Conservation (phyloP, 2,888 invertebrate species). For the Pristionchus japonicus region DNA sequence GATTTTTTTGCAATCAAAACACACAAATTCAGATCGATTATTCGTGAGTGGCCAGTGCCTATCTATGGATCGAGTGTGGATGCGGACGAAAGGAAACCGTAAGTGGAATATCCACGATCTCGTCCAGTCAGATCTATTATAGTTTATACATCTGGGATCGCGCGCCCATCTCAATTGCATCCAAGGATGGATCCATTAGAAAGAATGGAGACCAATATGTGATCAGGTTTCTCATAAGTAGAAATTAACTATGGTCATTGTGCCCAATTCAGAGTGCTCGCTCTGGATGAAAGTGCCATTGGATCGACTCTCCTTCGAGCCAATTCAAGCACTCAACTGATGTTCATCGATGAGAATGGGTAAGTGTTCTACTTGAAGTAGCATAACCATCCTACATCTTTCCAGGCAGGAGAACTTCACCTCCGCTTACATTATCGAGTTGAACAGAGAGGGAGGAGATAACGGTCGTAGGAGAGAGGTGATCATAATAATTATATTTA, state of each 20-base stretch:
- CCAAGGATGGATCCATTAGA: background rate
- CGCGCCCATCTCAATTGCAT: background rate
- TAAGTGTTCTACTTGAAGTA: no score
- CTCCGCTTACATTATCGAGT: background rate
- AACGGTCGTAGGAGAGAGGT: background rate
- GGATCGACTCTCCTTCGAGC: background rate
- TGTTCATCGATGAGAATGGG: background rate
- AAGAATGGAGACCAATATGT: background rate
- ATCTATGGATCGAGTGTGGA: no score
- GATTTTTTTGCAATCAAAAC: background rate
- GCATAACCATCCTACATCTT: no score
- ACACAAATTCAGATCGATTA: background rate
- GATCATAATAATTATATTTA: no score
- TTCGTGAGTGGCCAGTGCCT: background rate
- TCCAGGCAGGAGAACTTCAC: background rate
- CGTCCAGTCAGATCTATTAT: no score
- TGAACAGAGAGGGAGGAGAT: conserved; percentile 13
- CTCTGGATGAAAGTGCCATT: background rate
- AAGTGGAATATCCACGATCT: no score
- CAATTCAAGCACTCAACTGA: background rate
- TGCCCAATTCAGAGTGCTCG: conserved; percentile 3
- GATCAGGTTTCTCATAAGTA: no score
- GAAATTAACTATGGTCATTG: no score
- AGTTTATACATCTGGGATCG: conserved; percentile 1
- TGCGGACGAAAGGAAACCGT: background rate